Evolutionary conservation across 2,113 vertebrate species (phyloP).

Genomic region (Tetrao urogallus): DNA sequence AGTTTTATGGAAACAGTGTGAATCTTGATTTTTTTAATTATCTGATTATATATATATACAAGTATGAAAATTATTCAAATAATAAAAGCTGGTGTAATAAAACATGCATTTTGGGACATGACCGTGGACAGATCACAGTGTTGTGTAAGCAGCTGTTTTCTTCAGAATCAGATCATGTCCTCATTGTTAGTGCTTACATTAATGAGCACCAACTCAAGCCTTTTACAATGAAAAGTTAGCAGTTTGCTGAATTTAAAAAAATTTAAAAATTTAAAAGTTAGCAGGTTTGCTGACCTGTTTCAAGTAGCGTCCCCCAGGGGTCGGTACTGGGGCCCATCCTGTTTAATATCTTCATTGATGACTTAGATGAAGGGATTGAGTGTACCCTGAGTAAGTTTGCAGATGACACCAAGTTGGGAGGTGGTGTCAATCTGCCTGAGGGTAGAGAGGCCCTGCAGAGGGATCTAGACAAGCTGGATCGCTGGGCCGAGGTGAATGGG

Average conservation of each 20-base stretch:
- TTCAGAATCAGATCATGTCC: not conserved
- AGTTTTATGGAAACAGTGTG: constrained; percentile 1
- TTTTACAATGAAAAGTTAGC: not conserved
- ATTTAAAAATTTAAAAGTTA: too few species aligned
- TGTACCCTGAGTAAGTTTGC: too few species aligned
- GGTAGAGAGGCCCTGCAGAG: too few species aligned
- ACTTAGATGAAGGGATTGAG: too few species aligned
- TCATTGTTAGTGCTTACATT: not conserved
- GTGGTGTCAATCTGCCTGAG: too few species aligned
- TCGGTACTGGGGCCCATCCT: too few species aligned
- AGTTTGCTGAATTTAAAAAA: not conserved
- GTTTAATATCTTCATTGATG: too few species aligned
- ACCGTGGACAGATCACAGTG: not conserved
- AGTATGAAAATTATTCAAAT: not conserved
- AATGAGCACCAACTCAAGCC: not conserved
- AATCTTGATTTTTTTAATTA: not conserved
- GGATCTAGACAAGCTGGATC: too few species aligned
- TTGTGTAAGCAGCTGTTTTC: not conserved
- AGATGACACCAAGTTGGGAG: too few species aligned
- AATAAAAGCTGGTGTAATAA: not conserved
- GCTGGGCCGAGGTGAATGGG: too few species aligned
- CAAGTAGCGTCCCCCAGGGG: too few species aligned
- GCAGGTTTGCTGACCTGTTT: too few species aligned
- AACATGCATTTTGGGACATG: not conserved
- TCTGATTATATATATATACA: not conserved